Conservation (phyloP, 2,888 invertebrate species). For the Drosophila atripex region DNA sequence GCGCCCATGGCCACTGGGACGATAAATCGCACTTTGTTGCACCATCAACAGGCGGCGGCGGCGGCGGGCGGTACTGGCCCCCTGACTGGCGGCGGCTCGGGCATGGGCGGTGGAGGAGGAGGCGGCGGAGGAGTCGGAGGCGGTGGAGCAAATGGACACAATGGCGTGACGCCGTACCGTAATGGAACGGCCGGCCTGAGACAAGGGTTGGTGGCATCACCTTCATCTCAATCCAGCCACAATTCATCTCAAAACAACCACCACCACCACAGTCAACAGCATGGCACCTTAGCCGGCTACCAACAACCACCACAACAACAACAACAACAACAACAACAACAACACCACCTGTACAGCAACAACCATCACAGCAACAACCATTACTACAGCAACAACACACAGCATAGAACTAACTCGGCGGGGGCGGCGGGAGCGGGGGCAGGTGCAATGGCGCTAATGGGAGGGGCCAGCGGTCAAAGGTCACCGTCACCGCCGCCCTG, state of each 20-base stretch:
- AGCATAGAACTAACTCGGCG: slow-evolving; percentile 80
- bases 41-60: slow-evolving; percentile 82
- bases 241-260: slow-evolving; percentile 60
- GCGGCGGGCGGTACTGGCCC: slow-evolving; percentile 57
- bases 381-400: slow-evolving; percentile 70
- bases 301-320: slow-evolving; percentile 67
- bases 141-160: slow-evolving; percentile 66
- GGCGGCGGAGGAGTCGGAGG: slow-evolving; percentile 65
- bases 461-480: slow-evolving; percentile 59
- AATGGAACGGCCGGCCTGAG: slow-evolving; percentile 82
- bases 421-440: slow-evolving; percentile 68
- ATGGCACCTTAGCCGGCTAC: slow-evolving; percentile 29
- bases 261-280: slow-evolving; percentile 44
- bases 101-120: slow-evolving; percentile 68
- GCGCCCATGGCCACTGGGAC: slow-evolving; percentile 82
- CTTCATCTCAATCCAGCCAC: slow-evolving; percentile 54
- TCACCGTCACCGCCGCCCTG: slow-evolving; percentile 84
- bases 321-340: slow-evolving; percentile 72
- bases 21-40: slow-evolving; percentile 83
- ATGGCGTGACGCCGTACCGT: slow-evolving; percentile 70
- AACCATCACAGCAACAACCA: slow-evolving; percentile 59
- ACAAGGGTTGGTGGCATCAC: slow-evolving; percentile 83
- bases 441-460: slow-evolving; percentile 60
- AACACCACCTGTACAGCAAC: slow-evolving; percentile 59
- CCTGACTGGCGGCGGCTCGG: slow-evolving; percentile 60